phyloP scores from a whole-genome alignment of 2,797 vertebrate species.

The Buphagus erythrorhynchus region DNA sequence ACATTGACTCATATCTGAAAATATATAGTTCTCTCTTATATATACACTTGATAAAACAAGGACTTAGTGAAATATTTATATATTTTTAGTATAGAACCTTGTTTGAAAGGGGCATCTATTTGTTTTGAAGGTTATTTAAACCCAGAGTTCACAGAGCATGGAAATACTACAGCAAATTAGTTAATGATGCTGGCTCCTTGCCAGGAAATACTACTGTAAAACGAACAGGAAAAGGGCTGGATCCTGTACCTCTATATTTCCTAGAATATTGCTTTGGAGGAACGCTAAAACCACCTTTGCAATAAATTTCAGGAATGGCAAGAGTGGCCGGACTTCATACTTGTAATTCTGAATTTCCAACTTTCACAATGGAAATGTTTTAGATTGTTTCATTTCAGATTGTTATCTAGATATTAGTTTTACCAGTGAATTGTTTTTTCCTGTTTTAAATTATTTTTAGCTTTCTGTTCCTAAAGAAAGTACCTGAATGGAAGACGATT shows the following conservation, averaged over 20 bases:
- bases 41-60: not conserved
- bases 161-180: not conserved
- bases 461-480: not conserved
- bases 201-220: not conserved
- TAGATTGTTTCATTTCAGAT: not conserved
- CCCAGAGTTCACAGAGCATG: not conserved
- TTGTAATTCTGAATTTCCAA: not conserved
- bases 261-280: not conserved
- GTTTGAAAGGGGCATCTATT: not conserved
- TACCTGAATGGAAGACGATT: not conserved
- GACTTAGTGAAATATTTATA: not conserved
- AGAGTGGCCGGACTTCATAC: not conserved
- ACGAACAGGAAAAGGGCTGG: not conserved
- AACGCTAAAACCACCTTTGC: not conserved
- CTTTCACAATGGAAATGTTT: not conserved
- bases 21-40: no score
- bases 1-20: not conserved
- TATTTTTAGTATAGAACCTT: not conserved
- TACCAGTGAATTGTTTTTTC: not conserved
- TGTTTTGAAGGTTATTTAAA: slow-evolving; percentile 1
- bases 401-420: not conserved
- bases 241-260: not conserved
- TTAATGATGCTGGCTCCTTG: not conserved
- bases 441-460: not conserved
- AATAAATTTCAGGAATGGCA: not conserved